These are phyloP conservation scores for Syngnathus rostellatus DNA, from an alignment of 2,797 vertebrate species.

Conservation along the genomic window DNA sequence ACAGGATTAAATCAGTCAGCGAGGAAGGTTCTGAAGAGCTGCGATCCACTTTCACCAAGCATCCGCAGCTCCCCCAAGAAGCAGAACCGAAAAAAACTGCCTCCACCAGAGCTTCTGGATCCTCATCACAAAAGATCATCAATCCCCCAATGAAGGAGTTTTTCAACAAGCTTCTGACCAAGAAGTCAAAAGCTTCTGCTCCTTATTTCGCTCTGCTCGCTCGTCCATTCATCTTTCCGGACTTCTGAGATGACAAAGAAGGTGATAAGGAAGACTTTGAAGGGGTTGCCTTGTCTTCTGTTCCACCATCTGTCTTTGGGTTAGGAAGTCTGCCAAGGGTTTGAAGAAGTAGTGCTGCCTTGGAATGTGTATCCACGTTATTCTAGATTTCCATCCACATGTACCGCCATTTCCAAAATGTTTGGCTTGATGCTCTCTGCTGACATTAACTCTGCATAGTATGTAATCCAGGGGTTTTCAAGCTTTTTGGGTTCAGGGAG, in stretches of 20 bases:
- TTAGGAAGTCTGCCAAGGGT: background rate
- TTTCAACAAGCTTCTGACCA: background rate
- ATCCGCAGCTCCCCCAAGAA: background rate
- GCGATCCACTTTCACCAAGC: background rate
- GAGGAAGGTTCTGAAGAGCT: background rate
- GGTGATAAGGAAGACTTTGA: background rate
- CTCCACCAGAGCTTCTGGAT: background rate
- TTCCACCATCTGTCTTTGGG: background rate
- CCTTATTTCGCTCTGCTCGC: background rate
- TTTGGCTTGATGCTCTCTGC: background rate
- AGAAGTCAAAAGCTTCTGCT: background rate
- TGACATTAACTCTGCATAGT: background rate
- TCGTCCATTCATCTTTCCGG: background rate
- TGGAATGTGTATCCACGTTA: constrained; percentile 1
- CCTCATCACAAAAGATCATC: background rate
- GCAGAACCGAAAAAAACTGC: background rate
- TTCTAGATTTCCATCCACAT: background rate
- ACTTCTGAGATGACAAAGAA: background rate
- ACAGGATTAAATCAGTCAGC: background rate
- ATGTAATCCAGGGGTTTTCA: background rate
- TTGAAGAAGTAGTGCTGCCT: constrained; percentile 2
- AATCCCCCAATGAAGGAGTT: background rate
- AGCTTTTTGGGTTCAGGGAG: background rate
- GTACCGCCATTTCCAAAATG: background rate
- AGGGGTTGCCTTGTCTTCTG: background rate